Conservation (phyloP, 2,888 invertebrate species). For the Xylocampa areola region DNA sequence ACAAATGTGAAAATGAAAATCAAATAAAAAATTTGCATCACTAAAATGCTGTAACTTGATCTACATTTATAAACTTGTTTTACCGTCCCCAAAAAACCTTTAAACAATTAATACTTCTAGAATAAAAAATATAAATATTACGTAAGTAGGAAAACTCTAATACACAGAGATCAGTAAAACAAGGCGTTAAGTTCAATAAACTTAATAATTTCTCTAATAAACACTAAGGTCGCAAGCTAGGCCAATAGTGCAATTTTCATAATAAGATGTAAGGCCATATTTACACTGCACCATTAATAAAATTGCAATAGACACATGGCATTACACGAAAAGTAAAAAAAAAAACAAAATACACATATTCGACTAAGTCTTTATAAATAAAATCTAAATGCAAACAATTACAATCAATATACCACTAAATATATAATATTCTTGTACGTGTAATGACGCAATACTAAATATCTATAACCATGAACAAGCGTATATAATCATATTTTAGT, state of each 20-base stretch:
- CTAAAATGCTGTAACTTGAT: constrained; percentile 11
- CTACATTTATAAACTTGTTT: constrained; percentile 19
- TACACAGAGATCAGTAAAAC: constrained; percentile 25
- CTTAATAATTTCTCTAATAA: constrained; percentile 26
- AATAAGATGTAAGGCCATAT: constrained; percentile 19
- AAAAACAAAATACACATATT: constrained; percentile 20
- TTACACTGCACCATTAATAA: constrained; percentile 11
- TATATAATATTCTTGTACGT: constrained; percentile 24
- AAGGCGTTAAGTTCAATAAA: constrained; percentile 13
- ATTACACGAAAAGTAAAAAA: constrained; percentile 31
- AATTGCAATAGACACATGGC: constrained; percentile 8
- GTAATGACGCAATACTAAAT: constrained; percentile 49
- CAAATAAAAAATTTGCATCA: background rate
- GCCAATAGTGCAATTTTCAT: constrained; percentile 45
- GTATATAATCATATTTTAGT: background rate
- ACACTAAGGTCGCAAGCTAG: constrained; percentile 57
- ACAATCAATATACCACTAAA: constrained; percentile 36
- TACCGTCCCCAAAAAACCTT: constrained; percentile 12
- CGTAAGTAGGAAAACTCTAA: background rate
- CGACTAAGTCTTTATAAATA: constrained; percentile 30
- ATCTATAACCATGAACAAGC: constrained; percentile 32
- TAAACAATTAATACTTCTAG: background rate
- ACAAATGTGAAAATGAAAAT: too few relatives aligned
- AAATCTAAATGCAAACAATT: constrained; percentile 54
- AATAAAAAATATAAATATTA: background rate